Base-by-base conservation (phyloP, 2,797 vertebrate genomes). In the Dermochelys coriacea region DNA sequence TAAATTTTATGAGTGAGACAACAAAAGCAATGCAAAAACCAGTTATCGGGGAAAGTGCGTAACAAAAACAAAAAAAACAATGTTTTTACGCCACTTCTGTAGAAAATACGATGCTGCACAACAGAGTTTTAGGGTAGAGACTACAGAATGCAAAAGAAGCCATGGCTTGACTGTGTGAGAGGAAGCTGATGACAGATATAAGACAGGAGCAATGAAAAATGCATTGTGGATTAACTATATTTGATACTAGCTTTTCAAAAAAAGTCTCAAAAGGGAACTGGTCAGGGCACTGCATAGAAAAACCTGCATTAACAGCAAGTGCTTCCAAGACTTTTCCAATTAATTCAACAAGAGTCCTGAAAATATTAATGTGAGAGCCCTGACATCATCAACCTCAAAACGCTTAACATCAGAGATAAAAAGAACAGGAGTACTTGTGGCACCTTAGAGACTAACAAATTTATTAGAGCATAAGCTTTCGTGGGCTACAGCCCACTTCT, bases 351-450 rank as follows among this genome's bases (percentile, higher is more conserved):
- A 12, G 5, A 29, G 82, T 11, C 59, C 4, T 27, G 50, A 52
- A 85, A 80, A 59, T 5, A 50, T 88, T 18, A 77, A 50, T 0
- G 0, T 2, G 84, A 1, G 47, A 8, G 80, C 18, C 2, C 37
- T 57, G 84, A 54, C 51, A 2, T 83, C 1, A 29, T 29, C n/a
- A 71, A 54, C 54, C 27, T 37, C 25, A 91, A 54, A n/a, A 86
- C 52, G 29, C 3, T 2, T 2, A n/a, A 11, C 27, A 37, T n/a
- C n/a, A 89, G 12, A 87, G 18, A 77, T 1, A 41, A 41, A 41
- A 41, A 41, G 5, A 41, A 41, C 41, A 41, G 41, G 41, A 41
- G 41, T 41, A 41, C 41, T 41, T 41, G 41, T 41, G 41, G 41
- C 41, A 41, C 41, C 41, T 41, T 41, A 41, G 41, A 41, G 5